Conservation (phyloP, 2,797 vertebrate genomes). For the Neosilurus hyrtlii region DNA sequence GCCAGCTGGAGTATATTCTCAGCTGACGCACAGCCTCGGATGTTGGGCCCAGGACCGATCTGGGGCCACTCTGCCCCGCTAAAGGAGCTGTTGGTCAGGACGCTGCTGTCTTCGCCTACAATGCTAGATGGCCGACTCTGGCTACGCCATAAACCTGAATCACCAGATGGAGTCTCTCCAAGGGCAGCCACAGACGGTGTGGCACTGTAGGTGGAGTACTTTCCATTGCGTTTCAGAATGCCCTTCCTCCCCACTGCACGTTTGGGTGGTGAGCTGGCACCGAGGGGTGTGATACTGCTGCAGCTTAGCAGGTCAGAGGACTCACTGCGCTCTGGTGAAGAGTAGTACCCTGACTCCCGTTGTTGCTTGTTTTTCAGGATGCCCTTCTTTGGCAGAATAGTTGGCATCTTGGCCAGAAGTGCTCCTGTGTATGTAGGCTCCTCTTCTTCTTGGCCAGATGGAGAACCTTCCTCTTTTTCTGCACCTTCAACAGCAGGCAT, state of each 20-base stretch:
- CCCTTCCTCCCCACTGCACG: conserved; percentile 85
- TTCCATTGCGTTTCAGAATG: conserved; percentile 94
- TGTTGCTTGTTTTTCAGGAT: conserved; percentile 98
- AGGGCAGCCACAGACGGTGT: conserved; percentile 59
- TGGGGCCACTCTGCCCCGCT: conserved; percentile 87
- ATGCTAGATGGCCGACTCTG: conserved; percentile 94
- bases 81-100: conserved; percentile 81
- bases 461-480: conserved; percentile 66
- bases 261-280: conserved; percentile 75
- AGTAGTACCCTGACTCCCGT: conserved; percentile 98
- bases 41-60: conserved; percentile 77
- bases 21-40: conserved; percentile 91
- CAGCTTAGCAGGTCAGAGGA: conserved; percentile 88
- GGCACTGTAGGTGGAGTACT: conserved; percentile 83
- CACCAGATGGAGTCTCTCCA: conserved; percentile 69
- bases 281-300: conserved; percentile 68
- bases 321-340: conserved; percentile 94
- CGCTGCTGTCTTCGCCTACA: conserved; percentile 86
- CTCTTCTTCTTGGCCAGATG: conserved; percentile 69
- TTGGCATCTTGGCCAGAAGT: conserved; percentile 75
- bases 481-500: conserved; percentile 66
- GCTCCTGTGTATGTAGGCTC: conserved; percentile 69
- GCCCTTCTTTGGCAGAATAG: conserved; percentile 92
- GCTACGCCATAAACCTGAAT: conserved; percentile 86
- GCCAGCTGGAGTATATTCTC: conserved; percentile 94